phyloP scores from a whole-genome alignment of 2,888 invertebrate genomes.

The Plutella xylostella region DNA sequence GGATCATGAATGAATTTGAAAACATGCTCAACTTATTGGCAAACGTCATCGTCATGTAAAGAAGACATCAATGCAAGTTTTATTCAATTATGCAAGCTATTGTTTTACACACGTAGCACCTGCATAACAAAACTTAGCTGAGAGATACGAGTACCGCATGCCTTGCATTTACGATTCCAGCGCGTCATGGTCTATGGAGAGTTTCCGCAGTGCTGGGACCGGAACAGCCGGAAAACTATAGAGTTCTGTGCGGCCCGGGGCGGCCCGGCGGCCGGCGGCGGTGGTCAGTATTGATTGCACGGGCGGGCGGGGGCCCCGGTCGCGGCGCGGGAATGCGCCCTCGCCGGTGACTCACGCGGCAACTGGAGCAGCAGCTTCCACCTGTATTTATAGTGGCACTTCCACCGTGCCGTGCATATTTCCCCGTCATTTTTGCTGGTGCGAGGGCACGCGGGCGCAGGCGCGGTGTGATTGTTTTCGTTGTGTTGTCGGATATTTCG shows the following conservation, averaged over 20 bases:
- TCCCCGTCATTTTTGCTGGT: slow-evolving; percentile 55
- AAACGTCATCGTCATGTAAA: too few species aligned
- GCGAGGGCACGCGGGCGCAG: slow-evolving; percentile 51
- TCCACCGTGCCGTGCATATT: slow-evolving; percentile 32
- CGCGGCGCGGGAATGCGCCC: not conserved
- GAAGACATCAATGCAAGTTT: too few species aligned
- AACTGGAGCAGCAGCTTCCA: slow-evolving; percentile 20
- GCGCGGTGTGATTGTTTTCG: slow-evolving; percentile 59
- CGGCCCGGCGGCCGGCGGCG: slow-evolving; percentile 11
- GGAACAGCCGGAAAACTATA: too few species aligned
- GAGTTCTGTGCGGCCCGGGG: slow-evolving; percentile 1
- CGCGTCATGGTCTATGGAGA: too few species aligned
- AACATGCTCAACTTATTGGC: too few species aligned
- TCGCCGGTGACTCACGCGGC: slow-evolving; percentile 13
- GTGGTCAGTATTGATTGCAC: slow-evolving; percentile 7
- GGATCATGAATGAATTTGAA: too few species aligned
- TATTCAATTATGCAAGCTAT: too few species aligned
- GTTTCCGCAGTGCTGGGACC: too few species aligned
- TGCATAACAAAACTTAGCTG: too few species aligned
- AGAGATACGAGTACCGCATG: too few species aligned
- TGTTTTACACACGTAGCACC: too few species aligned
- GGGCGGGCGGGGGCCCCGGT: not conserved
- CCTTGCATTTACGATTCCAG: too few species aligned
- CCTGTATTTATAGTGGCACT: slow-evolving; percentile 13
- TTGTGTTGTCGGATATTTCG: slow-evolving; percentile 65